These are phyloP conservation scores for Drosophila novamexicana DNA, from an alignment of 1,140 invertebrate genomes.

Conservation along the genomic window DNA sequence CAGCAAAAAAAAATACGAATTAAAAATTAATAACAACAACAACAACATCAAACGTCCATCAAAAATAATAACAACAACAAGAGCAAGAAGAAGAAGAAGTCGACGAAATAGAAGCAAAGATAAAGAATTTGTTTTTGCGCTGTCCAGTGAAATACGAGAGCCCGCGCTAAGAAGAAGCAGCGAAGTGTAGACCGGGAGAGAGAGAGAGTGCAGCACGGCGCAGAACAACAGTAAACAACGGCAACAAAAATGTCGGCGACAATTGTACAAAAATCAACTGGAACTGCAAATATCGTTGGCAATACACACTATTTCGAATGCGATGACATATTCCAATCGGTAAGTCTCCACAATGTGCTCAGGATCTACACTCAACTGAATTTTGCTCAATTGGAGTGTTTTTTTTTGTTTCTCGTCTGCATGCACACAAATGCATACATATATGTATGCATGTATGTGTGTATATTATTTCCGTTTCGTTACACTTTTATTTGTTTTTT, in stretches of 20 bases:
- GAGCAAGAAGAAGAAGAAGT: slow-evolving; percentile 6
- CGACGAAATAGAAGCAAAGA: slow-evolving; percentile 23
- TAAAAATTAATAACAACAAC: slow-evolving; percentile 31
- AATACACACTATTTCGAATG: slow-evolving; percentile 65
- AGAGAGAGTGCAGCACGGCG: not conserved
- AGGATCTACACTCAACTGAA: not conserved
- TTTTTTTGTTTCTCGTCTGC: not conserved
- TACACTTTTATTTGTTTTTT: slow-evolving; percentile 33
- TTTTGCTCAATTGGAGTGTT: slow-evolving; percentile 5
- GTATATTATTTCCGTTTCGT: slow-evolving; percentile 54
- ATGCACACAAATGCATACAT: not conserved
- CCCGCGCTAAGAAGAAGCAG: slow-evolving; percentile 1
- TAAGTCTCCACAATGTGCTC: slow-evolving; percentile 53
- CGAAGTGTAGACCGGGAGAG: not conserved
- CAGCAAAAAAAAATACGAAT: slow-evolving; percentile 16
- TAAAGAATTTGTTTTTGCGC: slow-evolving; percentile 44
- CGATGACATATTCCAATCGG: slow-evolving; percentile 59
- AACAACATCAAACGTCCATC: slow-evolving; percentile 37
- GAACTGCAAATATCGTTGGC: slow-evolving; percentile 40
- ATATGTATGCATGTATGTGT: not conserved
- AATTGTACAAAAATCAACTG: slow-evolving; percentile 63
- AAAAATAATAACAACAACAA: slow-evolving; percentile 21
- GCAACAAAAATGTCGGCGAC: slow-evolving; percentile 56
- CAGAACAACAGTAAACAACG: slow-evolving; percentile 5
- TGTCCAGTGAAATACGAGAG: slow-evolving; percentile 40